Evolutionary conservation across 2,797 vertebrate genomes (phyloP).

Genomic region (Florisuga fusca): DNA sequence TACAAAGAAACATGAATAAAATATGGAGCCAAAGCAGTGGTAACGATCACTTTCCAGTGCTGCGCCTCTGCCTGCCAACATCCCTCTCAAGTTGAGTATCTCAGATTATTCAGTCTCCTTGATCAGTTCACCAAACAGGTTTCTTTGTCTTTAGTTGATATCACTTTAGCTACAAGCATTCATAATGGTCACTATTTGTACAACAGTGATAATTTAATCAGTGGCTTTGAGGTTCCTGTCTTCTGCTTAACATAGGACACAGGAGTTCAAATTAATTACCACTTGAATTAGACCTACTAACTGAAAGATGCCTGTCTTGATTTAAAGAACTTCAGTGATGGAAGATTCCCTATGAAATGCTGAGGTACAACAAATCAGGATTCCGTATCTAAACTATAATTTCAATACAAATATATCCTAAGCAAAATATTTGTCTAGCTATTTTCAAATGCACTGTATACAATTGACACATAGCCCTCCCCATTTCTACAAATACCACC

Average conservation of each 20-base stretch:
- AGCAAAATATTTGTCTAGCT: background rate
- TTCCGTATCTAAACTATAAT: background rate
- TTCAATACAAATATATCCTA: background rate
- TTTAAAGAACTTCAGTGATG: background rate
- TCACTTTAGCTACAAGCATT: background rate
- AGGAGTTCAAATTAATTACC: background rate
- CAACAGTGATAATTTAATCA: background rate
- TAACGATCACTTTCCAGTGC: background rate
- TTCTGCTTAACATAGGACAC: background rate
- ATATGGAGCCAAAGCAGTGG: background rate
- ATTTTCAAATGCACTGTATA: background rate
- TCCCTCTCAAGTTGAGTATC: background rate
- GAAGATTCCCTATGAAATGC: background rate
- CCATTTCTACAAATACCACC: background rate
- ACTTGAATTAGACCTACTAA: background rate
- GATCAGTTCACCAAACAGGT: background rate
- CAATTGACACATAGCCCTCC: background rate
- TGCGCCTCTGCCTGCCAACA: background rate
- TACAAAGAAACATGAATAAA: background rate
- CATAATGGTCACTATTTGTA: background rate
- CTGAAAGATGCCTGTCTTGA: background rate
- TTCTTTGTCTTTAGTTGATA: background rate
- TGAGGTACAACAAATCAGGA: background rate
- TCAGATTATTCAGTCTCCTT: background rate
- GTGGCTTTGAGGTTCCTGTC: background rate